phyloP scores from a whole-genome alignment of 2,797 vertebrate genomes.

The Paguma larvata region DNA sequence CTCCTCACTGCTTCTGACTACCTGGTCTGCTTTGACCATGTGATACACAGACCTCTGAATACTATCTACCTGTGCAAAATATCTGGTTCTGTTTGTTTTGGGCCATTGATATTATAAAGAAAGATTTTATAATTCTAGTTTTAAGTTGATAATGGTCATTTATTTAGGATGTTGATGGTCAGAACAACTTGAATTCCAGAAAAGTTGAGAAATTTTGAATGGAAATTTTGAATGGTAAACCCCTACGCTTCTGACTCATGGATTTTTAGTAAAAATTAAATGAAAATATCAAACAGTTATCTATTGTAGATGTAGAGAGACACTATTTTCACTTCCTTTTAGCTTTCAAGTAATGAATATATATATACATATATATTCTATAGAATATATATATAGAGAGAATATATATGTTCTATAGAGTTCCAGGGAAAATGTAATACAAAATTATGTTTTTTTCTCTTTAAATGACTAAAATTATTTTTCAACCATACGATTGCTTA shows the following conservation, averaged over 20 bases:
- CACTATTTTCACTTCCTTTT: background rate
- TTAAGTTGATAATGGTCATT: background rate
- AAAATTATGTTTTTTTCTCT: background rate
- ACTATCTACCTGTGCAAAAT: background rate
- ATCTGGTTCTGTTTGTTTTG: background rate
- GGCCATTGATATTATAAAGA: background rate
- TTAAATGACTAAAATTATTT: slow-evolving; percentile 16
- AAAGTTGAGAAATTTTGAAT: background rate
- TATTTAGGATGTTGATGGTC: background rate
- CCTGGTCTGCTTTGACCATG: background rate
- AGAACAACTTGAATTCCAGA: background rate
- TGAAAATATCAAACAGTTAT: background rate
- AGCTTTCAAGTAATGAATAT: background rate
- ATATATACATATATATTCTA: too few relatives aligned
- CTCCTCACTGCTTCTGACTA: background rate
- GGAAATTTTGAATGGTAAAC: background rate
- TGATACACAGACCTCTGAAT: background rate
- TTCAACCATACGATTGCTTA: background rate
- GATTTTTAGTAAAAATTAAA: background rate
- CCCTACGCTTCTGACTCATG: background rate
- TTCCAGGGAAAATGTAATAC: background rate
- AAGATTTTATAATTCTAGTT: background rate
- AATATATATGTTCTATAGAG: background rate
- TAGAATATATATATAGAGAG: too few relatives aligned
- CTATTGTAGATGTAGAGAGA: background rate